Conservation (phyloP, 2,888 invertebrate species). For the Clistopyga incitator region DNA sequence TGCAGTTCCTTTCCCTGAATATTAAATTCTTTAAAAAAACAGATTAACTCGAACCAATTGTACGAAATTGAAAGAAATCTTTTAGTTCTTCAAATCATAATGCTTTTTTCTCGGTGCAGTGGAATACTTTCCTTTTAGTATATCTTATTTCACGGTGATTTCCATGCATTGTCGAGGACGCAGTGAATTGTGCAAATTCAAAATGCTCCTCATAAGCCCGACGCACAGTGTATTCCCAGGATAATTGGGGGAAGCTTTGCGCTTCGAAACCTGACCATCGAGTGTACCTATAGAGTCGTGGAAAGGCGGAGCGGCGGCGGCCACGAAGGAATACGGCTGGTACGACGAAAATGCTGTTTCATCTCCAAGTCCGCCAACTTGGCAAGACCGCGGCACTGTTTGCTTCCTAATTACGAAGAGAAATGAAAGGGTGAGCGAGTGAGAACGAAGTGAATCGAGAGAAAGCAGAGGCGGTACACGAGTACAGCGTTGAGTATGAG, state of each 20-base stretch:
- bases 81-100: too few relatives aligned
- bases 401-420: conserved; percentile 80
- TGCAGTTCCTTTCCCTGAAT: too few relatives aligned
- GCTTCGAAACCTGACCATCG: conserved; percentile 10
- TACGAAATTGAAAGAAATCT: too few relatives aligned
- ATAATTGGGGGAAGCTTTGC: conserved; percentile 5
- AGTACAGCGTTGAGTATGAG: conserved; percentile 7
- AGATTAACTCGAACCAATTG: too few relatives aligned
- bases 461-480: conserved; percentile 21
- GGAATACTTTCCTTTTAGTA: too few relatives aligned
- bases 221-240: conserved; percentile 6
- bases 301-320: conserved; percentile 29
- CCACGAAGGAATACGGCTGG: conserved; percentile 20
- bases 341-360: conserved; percentile 78
- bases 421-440: conserved; percentile 71
- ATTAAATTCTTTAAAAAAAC: too few relatives aligned
- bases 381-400: conserved; percentile 79
- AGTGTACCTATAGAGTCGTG: background rate
- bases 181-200: background rate
- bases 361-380: conserved; percentile 79
- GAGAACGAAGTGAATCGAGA: conserved; percentile 40
- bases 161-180: background rate
- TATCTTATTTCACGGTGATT: background rate
- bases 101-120: too few relatives aligned
- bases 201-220: background rate